Evolutionary conservation across 2,113 vertebrate genomes (phyloP).

Genomic region (Dunckerocampus dactyliophorus): DNA sequence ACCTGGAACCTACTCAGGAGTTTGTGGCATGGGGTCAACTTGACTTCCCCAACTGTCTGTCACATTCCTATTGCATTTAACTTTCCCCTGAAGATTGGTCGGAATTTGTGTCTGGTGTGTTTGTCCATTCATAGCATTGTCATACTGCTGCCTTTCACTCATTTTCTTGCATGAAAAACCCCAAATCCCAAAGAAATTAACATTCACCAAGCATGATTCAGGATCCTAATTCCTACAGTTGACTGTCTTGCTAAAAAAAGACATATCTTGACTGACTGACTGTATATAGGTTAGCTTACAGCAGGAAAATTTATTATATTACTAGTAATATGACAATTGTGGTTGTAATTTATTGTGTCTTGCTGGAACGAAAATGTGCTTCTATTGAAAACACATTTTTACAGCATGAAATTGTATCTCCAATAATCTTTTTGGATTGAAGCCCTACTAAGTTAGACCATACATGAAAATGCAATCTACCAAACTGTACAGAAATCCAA

Average conservation of each 20-base stretch:
- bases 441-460: too few species aligned
- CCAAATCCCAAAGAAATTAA: not conserved
- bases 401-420: not conserved
- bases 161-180: not conserved
- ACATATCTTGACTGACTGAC: slow-evolving; percentile 3
- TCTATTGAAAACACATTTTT: slow-evolving; percentile 31
- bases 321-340: slow-evolving; percentile 19
- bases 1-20: slow-evolving; percentile 36
- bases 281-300: slow-evolving; percentile 11
- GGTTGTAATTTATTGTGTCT: slow-evolving; percentile 14
- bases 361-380: slow-evolving; percentile 15
- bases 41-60: slow-evolving; percentile 50
- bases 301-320: slow-evolving; percentile 7
- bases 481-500: not conserved
- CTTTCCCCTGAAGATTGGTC: slow-evolving; percentile 48
- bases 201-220: not conserved
- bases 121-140: slow-evolving; percentile 19
- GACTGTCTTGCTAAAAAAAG: not conserved
- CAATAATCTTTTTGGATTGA: not conserved
- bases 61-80: slow-evolving; percentile 61
- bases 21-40: slow-evolving; percentile 39
- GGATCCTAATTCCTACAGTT: not conserved
- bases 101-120: slow-evolving; percentile 38
- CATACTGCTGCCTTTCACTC: not conserved
- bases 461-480: not conserved